Evolutionary conservation across 2,113 vertebrate species (phyloP).

Genomic region (Calyptomena viridis): DNA sequence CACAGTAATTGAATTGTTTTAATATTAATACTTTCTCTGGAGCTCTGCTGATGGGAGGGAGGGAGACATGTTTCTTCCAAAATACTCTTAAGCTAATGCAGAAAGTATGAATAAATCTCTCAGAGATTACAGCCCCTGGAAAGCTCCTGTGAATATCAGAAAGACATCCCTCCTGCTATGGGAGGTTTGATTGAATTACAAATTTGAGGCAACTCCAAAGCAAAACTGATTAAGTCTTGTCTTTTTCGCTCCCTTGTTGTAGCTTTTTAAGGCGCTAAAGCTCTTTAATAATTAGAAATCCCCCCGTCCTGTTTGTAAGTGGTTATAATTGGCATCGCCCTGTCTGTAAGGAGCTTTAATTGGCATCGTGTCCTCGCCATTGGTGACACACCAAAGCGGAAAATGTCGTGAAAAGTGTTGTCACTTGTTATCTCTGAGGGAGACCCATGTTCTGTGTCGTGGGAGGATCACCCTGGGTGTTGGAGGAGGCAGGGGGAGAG

Average conservation of each 20-base stretch:
- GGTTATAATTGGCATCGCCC: neutral
- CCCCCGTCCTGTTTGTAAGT: neutral
- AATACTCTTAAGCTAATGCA: conserved; percentile 62
- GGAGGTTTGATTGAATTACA: conserved; percentile 67
- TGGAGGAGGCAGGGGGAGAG: neutral
- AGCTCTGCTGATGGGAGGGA: conserved; percentile 31
- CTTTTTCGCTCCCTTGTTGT: conserved; percentile 3
- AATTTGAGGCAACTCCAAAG: conserved; percentile 58
- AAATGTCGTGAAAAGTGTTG: fast-evolving
- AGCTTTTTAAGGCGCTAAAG: conserved; percentile 10
- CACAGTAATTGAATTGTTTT: conserved; percentile 47
- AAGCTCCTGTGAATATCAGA: conserved; percentile 55
- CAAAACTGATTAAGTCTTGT: conserved; percentile 64
- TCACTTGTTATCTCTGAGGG: neutral
- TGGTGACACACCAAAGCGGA: neutral
- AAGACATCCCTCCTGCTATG: conserved; percentile 41
- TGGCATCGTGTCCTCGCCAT: neutral
- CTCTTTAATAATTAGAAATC: conserved; percentile 38
- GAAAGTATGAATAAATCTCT: conserved; percentile 66
- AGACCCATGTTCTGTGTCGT: fast-evolving
- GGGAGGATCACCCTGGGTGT: neutral
- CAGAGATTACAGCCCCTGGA: conserved; percentile 62
- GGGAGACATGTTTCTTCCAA: conserved; percentile 38
- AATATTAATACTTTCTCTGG: conserved; percentile 45
- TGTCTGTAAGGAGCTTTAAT: neutral